Conservation (phyloP, 2,113 vertebrate species). For the Pseudorasbora parva region DNA sequence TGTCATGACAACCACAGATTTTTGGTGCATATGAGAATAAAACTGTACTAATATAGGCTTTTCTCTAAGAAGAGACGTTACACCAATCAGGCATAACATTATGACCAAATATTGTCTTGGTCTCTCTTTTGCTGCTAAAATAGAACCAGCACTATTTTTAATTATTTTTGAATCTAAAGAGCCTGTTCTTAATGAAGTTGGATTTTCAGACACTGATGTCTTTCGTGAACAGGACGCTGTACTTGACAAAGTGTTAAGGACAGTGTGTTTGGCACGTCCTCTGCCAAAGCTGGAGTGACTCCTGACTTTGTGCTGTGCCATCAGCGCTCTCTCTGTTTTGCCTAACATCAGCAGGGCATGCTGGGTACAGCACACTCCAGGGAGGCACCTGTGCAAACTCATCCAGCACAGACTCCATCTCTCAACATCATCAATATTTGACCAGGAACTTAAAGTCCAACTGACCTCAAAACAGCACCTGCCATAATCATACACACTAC, state of each 20-base stretch:
- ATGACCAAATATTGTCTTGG: too few relatives aligned
- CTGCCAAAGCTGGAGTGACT: not conserved
- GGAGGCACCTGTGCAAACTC: constrained; percentile 49
- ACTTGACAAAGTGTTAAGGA: not conserved
- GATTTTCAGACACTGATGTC: not conserved
- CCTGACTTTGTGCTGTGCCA: constrained; percentile 26
- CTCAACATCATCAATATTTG: not conserved
- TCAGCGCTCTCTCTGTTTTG: constrained; percentile 31
- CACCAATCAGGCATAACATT: too few relatives aligned
- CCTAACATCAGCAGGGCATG: constrained; percentile 54
- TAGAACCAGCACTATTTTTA: too few relatives aligned
- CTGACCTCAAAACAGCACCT: constrained; percentile 20
- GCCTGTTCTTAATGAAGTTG: not conserved
- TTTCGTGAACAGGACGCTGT: not conserved
- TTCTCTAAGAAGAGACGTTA: too few relatives aligned
- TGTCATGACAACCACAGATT: too few relatives aligned
- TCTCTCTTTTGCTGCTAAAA: too few relatives aligned
- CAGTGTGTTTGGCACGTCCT: not conserved
- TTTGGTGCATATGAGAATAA: too few relatives aligned
- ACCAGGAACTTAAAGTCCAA: not conserved
- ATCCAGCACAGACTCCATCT: constrained; percentile 27
- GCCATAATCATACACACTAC: not conserved
- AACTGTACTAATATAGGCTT: too few relatives aligned
- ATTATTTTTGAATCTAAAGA: too few relatives aligned
- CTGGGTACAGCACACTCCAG: constrained; percentile 49